These are phyloP conservation scores for Uromys caudimaculatus DNA, from an alignment of 2,797 vertebrate species.

Conservation along the genomic window DNA sequence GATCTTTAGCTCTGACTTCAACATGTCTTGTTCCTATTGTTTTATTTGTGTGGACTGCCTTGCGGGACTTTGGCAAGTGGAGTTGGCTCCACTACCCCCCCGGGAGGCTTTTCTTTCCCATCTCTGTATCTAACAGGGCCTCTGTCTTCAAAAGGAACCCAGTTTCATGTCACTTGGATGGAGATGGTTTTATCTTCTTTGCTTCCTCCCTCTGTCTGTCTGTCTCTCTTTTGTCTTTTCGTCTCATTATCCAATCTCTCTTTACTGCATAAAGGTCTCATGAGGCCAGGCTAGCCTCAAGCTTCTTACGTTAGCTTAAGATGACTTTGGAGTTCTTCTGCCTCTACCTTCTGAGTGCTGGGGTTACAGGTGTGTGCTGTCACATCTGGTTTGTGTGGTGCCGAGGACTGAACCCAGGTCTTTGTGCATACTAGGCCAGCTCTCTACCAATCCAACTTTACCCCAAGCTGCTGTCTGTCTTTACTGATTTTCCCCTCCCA, in stretches of 20 bases:
- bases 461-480: not conserved
- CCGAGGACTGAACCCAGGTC: not conserved
- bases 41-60: not conserved
- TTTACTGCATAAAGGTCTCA: not conserved
- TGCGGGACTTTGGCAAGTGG: not conserved
- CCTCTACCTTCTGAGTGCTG: not conserved
- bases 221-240: not conserved
- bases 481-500: not conserved
- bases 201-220: not conserved
- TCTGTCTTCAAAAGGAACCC: not conserved
- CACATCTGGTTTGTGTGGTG: not conserved
- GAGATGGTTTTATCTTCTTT: not conserved
- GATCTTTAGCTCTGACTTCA: not conserved
- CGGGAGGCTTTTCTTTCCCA: not conserved
- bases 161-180: not conserved
- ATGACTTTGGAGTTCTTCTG: not conserved
- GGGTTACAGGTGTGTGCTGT: not conserved
- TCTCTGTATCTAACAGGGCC: not conserved
- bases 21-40: not conserved
- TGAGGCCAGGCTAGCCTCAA: not conserved
- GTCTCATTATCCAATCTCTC: not conserved
- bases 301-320: not conserved
- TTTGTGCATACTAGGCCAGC: not conserved
- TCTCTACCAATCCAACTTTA: not conserved
- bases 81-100: not conserved